These are phyloP conservation scores for Oryzias melastigma DNA, from an alignment of 2,113 vertebrate genomes.

Conservation along the genomic window DNA sequence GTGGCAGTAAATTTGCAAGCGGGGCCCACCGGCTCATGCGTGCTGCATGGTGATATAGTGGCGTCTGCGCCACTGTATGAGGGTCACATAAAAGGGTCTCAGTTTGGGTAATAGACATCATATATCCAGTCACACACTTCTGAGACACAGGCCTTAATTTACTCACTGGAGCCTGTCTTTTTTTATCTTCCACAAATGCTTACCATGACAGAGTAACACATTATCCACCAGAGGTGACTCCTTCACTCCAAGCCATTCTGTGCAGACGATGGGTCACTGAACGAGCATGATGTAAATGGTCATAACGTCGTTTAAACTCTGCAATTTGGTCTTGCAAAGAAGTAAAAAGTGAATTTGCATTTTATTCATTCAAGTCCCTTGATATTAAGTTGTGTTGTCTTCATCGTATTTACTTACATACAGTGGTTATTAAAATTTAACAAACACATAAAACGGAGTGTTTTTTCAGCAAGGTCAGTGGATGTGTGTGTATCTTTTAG, in stretches of 20 bases:
- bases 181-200: slow-evolving; percentile 17
- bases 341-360: slow-evolving; percentile 14
- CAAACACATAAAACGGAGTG: slow-evolving; percentile 3
- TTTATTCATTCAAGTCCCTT: slow-evolving; percentile 1
- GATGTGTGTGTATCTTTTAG: slow-evolving; percentile 33
- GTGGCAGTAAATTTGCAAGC: slow-evolving; percentile 57
- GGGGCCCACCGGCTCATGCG: slow-evolving; percentile 19
- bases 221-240: slow-evolving; percentile 37
- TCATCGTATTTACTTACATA: slow-evolving; percentile 1
- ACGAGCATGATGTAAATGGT: slow-evolving; percentile 34
- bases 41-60: slow-evolving; percentile 58
- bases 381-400: not conserved
- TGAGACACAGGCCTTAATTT: slow-evolving; percentile 57
- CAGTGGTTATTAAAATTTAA: slow-evolving; percentile 12
- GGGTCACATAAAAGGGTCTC: slow-evolving; percentile 67
- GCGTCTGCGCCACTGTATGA: slow-evolving; percentile 34
- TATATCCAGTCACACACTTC: slow-evolving; percentile 63
- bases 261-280: slow-evolving; percentile 31
- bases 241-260: slow-evolving; percentile 33
- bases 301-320: slow-evolving; percentile 49
- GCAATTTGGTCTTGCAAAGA: slow-evolving; percentile 35
- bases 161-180: slow-evolving; percentile 21
- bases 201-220: slow-evolving; percentile 41
- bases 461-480: slow-evolving; percentile 15
- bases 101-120: slow-evolving; percentile 67